Conservation (phyloP, 2,797 vertebrate species). For the Labroides dimidiatus region DNA sequence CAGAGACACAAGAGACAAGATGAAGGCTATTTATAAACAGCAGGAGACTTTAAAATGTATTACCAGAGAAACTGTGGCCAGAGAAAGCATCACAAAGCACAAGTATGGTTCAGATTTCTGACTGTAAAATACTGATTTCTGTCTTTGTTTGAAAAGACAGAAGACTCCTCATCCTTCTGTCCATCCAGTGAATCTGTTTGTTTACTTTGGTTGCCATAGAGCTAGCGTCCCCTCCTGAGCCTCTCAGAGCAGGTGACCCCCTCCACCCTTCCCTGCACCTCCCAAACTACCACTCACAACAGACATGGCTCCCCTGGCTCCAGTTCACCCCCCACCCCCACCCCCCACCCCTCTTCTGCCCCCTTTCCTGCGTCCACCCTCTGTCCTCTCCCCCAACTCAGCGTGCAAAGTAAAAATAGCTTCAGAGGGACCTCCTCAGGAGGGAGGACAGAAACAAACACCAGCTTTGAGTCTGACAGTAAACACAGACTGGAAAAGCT, state of each 20-base stretch:
- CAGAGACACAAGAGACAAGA: no score
- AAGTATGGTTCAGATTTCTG: no score
- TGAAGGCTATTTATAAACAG: no score
- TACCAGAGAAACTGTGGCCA: no score
- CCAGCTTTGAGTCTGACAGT: conserved; percentile 54
- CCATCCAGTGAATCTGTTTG: conserved; percentile 62
- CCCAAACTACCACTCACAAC: conserved; percentile 18
- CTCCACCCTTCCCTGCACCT: neutral
- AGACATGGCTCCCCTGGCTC: conserved; percentile 72
- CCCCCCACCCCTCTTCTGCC: conserved; percentile 13
- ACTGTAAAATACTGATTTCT: neutral
- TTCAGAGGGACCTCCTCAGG: conserved; percentile 60
- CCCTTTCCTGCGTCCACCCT: conserved; percentile 54
- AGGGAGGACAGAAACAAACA: conserved; percentile 61
- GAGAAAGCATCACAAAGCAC: no score
- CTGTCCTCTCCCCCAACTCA: conserved; percentile 47
- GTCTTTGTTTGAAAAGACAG: neutral
- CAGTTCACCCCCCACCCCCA: conserved; percentile 44
- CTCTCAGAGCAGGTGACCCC: conserved; percentile 39
- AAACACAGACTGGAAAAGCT: conserved; percentile 52
- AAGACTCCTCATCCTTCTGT: conserved; percentile 25
- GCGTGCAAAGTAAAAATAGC: conserved; percentile 71
- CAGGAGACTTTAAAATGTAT: no score
- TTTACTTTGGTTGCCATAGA: conserved; percentile 75
- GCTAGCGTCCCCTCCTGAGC: conserved; percentile 36